Conservation (phyloP, 2,797 vertebrate genomes). For the Hozukius guyotensis region DNA sequence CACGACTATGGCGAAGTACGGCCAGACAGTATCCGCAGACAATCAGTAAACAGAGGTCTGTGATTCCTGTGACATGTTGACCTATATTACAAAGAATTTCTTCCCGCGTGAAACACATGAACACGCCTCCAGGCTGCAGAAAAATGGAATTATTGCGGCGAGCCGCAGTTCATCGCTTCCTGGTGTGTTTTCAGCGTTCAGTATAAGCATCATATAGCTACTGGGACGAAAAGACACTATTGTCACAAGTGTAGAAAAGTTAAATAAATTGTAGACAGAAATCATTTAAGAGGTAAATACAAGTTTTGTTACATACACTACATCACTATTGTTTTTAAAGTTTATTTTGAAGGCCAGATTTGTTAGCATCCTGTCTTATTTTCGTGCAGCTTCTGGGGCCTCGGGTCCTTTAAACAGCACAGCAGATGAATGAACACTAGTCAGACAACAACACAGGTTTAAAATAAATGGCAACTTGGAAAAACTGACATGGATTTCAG, state of each 20-base stretch:
- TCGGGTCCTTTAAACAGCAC: not conserved
- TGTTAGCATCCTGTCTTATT: not conserved
- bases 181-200: not conserved
- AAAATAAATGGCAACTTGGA: not conserved
- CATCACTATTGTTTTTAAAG: not conserved
- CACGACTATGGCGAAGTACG: fast-evolving
- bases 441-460: not conserved
- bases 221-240: not conserved
- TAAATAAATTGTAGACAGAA: not conserved
- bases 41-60: too few relatives aligned
- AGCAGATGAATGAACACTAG: conserved; percentile 14
- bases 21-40: too few relatives aligned
- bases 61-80: too few relatives aligned
- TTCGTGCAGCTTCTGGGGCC: not conserved
- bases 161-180: too few relatives aligned
- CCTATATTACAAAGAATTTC: too few relatives aligned
- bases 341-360: conserved; percentile 20
- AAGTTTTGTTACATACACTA: not conserved
- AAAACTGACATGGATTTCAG: conserved; percentile 4
- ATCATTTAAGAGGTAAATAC: not conserved
- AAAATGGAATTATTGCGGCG: fast-evolving
- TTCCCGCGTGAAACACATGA: too few relatives aligned
- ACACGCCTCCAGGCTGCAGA: too few relatives aligned
- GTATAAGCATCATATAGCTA: not conserved
- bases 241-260: not conserved